Evolutionary conservation across 2,797 vertebrate genomes (phyloP).

Genomic region (Pygocentrus nattereri): DNA sequence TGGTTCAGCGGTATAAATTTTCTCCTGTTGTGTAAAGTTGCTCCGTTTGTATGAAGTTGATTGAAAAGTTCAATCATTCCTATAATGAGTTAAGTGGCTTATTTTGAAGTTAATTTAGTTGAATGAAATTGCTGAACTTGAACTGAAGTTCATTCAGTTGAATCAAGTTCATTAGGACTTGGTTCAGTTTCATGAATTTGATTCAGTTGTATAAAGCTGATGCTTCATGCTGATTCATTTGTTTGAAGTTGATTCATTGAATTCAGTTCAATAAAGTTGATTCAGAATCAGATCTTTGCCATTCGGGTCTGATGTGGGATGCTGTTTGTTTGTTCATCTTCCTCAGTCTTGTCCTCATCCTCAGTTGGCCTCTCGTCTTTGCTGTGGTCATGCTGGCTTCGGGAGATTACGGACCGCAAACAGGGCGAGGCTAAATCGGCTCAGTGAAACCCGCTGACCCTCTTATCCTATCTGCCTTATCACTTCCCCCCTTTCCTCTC

Average conservation of each 20-base stretch:
- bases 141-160: background rate
- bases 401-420: conserved; percentile 77
- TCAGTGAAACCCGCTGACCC: conserved; percentile 75
- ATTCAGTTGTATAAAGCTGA: background rate
- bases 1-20: background rate
- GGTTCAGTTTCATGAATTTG: background rate
- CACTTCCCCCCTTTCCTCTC: conserved; percentile 45
- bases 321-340: background rate
- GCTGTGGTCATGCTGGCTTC: conserved; percentile 65
- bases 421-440: conserved; percentile 75
- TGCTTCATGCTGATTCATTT: background rate
- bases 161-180: too few species aligned
- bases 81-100: background rate
- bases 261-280: too few species aligned
- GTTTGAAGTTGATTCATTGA: background rate
- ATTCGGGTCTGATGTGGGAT: background rate
- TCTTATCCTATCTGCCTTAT: conserved; percentile 2
- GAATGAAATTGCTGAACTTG: background rate
- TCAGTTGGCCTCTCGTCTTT: conserved; percentile 51
- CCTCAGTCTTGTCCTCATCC: conserved; percentile 17
- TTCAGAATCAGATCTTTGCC: too few species aligned
- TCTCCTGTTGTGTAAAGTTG: background rate
- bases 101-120: background rate
- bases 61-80: background rate
- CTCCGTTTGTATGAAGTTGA: background rate